Evolutionary conservation across 1,140 invertebrate genomes (phyloP).

Genomic region (Drosophila guanche): DNA sequence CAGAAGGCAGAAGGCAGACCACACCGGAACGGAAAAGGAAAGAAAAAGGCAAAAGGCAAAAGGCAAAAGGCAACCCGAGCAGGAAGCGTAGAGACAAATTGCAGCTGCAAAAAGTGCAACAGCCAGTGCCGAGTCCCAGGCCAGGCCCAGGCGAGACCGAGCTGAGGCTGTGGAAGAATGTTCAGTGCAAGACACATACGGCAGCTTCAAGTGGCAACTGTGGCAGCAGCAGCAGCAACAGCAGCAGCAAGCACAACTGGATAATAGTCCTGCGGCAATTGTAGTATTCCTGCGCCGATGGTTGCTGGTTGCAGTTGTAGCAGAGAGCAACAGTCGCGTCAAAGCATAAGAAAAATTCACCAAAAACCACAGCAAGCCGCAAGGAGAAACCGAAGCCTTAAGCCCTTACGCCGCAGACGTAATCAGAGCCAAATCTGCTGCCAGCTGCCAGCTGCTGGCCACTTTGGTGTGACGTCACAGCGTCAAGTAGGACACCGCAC

Average conservation of each 20-base stretch:
- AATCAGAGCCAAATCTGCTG: not conserved
- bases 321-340: constrained; percentile 5
- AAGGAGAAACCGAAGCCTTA: constrained; percentile 12
- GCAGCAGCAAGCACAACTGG: constrained; percentile 60
- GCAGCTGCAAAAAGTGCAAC: constrained; percentile 73
- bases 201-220: constrained; percentile 75
- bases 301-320: constrained; percentile 3
- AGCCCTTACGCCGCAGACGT: too few species aligned
- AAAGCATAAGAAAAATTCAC: constrained; percentile 5
- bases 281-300: too few species aligned
- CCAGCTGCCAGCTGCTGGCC: constrained; percentile 5
- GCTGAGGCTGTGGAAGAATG: constrained; percentile 66
- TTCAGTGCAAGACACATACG: constrained; percentile 70
- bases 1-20: too few species aligned
- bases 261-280: constrained; percentile 48
- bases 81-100: constrained; percentile 21
- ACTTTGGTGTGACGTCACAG: constrained; percentile 57
- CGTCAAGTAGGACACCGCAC: constrained; percentile 62
- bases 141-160: constrained; percentile 20
- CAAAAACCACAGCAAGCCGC: constrained; percentile 17
- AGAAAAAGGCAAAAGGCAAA: constrained; percentile 35
- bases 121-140: constrained; percentile 40
- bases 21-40: constrained; percentile 5
- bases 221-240: constrained; percentile 67
- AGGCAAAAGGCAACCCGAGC: constrained; percentile 24